These are phyloP conservation scores for Garra rufa DNA, from an alignment of 2,113 vertebrate species.

Conservation along the genomic window DNA sequence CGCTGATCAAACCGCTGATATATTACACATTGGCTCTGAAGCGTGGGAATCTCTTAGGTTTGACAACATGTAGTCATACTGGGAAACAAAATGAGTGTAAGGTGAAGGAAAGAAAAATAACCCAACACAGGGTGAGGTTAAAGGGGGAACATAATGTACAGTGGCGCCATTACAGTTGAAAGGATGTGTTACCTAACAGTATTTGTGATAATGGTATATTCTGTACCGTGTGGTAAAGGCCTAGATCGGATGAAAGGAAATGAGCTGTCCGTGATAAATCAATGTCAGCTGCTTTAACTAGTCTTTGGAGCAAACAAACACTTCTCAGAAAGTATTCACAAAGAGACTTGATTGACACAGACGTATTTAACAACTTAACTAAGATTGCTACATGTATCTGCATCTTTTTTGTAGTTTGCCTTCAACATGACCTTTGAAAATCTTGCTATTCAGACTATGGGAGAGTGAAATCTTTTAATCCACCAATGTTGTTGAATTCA, in stretches of 20 bases:
- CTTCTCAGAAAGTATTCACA: not conserved
- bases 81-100: constrained; percentile 35
- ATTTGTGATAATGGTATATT: constrained; percentile 24
- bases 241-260: constrained; percentile 49
- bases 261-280: constrained; percentile 36
- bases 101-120: constrained; percentile 23
- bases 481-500: not conserved
- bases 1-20: constrained; percentile 70
- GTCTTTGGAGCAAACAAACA: not conserved
- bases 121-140: constrained; percentile 53
- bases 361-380: not conserved
- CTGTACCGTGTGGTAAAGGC: constrained; percentile 19
- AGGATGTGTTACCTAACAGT: constrained; percentile 43
- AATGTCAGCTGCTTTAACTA: constrained; percentile 20
- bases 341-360: constrained; percentile 5
- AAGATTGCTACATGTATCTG: not conserved
- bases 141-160: constrained; percentile 51
- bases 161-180: not conserved
- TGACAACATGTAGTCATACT: constrained; percentile 62
- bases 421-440: constrained; percentile 4
- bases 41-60: constrained; percentile 66
- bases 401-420: not conserved
- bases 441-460: not conserved
- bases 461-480: constrained; percentile 38
- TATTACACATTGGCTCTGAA: constrained; percentile 55